phyloP scores from a whole-genome alignment of 1,140 invertebrate genomes.

The Atta texana region DNA sequence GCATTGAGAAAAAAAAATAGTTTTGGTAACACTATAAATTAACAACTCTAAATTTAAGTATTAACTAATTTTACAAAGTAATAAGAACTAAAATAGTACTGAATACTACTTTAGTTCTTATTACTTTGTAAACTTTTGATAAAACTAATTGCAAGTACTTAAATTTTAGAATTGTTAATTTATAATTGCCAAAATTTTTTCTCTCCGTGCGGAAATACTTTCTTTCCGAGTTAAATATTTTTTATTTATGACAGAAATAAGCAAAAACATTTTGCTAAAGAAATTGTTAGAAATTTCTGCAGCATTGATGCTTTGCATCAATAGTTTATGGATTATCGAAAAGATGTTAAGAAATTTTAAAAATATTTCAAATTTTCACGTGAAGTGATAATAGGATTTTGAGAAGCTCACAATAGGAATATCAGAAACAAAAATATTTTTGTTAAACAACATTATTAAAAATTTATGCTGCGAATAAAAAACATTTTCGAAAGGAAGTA shows the following conservation, averaged over 20 bases:
- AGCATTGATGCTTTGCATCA: not conserved
- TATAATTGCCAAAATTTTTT: no score
- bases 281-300: not conserved
- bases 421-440: no score
- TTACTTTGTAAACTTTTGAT: no score
- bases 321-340: not conserved
- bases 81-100: no score
- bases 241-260: not conserved
- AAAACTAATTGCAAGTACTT: no score
- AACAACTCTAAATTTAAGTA: no score
- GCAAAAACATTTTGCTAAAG: not conserved
- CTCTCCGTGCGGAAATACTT: not conserved
- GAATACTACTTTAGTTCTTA: no score
- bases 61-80: no score
- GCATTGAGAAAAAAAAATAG: no score
- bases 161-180: no score
- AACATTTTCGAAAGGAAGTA: not conserved
- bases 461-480: not conserved
- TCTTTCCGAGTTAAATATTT: not conserved
- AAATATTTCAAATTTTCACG: not conserved
- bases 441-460: not conserved
- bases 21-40: no score
- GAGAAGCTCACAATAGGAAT: no score
- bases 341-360: not conserved
- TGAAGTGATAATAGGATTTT: not conserved